phyloP scores from a whole-genome alignment of 2,888 invertebrate species.

The Andrena hattorfiana region DNA sequence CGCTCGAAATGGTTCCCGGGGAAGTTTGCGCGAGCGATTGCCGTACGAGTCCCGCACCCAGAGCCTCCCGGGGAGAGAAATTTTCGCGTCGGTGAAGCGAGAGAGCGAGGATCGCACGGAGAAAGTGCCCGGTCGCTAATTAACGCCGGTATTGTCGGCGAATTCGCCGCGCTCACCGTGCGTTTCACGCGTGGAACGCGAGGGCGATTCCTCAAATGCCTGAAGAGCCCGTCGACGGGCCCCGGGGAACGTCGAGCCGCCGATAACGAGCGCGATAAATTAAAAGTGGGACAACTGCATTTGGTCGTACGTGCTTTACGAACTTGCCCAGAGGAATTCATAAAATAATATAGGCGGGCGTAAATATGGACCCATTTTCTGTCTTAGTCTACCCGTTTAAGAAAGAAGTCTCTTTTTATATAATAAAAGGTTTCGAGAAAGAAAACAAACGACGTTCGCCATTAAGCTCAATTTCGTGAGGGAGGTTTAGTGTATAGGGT shows the following conservation, averaged over 20 bases:
- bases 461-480: not conserved
- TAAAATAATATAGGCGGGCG: not conserved
- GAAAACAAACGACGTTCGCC: not conserved
- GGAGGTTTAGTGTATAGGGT: not conserved
- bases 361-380: conserved; percentile 3
- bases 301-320: not conserved
- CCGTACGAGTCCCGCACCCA: not conserved
- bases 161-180: not conserved
- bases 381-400: not conserved
- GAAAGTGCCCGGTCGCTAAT: conserved; percentile 41
- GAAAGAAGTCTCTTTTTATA: too few species aligned
- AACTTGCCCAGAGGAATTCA: not conserved
- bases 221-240: not conserved
- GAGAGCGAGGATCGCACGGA: conserved; percentile 12
- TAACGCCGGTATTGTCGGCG: conserved; percentile 11
- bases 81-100: not conserved
- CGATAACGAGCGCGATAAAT: conserved; percentile 33
- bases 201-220: not conserved
- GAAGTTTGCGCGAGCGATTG: not conserved
- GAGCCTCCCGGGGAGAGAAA: conserved; percentile 17
- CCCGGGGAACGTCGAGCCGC: not conserved
- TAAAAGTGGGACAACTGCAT: not conserved
- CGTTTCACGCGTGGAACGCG: not conserved
- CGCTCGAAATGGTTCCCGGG: too few species aligned
- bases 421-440: not conserved